Evolutionary conservation across 2,113 vertebrate genomes (phyloP), one percentile per base, ranked within the genome.

Genomic region (Mionectes macconnelli): DNA sequence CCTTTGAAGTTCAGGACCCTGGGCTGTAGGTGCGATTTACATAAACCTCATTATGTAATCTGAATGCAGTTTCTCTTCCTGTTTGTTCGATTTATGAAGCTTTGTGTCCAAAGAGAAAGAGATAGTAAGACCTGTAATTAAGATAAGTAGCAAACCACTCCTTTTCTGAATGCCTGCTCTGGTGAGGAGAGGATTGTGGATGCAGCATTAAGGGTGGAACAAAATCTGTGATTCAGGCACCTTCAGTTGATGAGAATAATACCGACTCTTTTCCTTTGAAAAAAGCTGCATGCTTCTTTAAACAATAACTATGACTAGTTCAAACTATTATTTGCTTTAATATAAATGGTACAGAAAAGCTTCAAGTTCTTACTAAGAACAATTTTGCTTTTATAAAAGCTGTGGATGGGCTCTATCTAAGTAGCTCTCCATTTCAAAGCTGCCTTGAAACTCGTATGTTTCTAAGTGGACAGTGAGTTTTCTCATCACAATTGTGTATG

Each of bases 1-100:
- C 77, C 69, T 97, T 96, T 96, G 96, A 97, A 97, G 96, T 89
- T 78, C 93, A 86, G 84, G 86, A 97, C 86, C 84, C 70, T 87
- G n/a, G 83, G 86, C 91, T 92, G 73, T 94, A 97, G 94, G 94
- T 97, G 93, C 2, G 27, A 95, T 95, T 97, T 94, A 72, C 95
- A 95, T 97, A 96, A 95, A 84, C 56, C 90, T 90, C 74, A 87
- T 96, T 96, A 93, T 92, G 69, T 87, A 92, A 94, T 86, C 83
- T 89, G 80, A 96, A 95, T 75, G 86, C 88, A 69, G 59, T 67
- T 90, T 95, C 82, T 91, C 75, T 96, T 96, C 88, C 89, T 94
- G 87, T 91, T 96, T 95, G 89, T 92, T 89, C 49, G 3, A 88
- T 87, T 89, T 93, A 67, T 70, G 74, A 72, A 94, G 87, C 81